A percentile compares a stretch with the other conserved stretches of the same genome.
Evolutionary conservation across 2,113 vertebrate genomes (phyloP).

Genomic region (Bos javanicus): DNA sequence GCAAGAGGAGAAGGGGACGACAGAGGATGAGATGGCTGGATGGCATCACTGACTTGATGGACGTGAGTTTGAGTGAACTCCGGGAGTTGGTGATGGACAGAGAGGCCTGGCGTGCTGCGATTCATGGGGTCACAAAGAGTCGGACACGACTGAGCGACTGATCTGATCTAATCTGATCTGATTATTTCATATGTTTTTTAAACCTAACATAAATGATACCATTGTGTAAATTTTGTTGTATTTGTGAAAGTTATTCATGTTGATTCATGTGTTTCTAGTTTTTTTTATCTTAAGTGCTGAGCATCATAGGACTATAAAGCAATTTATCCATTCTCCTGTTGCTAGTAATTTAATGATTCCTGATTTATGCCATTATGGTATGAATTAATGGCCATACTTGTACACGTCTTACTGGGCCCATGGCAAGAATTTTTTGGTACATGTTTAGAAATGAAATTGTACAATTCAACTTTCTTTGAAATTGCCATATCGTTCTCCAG

Average conservation of each 20-base stretch:
- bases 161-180: no score
- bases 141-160: no score
- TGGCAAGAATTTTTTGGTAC: not conserved
- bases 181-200: not conserved
- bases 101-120: no score
- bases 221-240: not conserved
- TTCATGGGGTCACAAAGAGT: no score
- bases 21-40: no score
- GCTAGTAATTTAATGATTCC: not conserved
- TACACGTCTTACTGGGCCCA: not conserved
- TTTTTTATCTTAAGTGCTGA: not conserved
- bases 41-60: no score
- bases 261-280: not conserved
- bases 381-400: not conserved
- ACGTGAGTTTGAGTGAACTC: no score
- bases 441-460: not conserved
- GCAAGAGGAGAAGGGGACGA: no score
- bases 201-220: not conserved
- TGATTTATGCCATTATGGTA: not conserved
- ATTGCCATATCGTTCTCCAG: not conserved
- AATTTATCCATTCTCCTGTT: not conserved
- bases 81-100: no score
- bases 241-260: not conserved
- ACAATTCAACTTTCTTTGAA: not conserved
- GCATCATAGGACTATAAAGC: not conserved